A percentile compares a stretch with the other conserved stretches of the same genome.
These are phyloP conservation scores for Neostethus bicornis DNA, from an alignment of 2,797 vertebrate genomes.

Conservation along the genomic window DNA sequence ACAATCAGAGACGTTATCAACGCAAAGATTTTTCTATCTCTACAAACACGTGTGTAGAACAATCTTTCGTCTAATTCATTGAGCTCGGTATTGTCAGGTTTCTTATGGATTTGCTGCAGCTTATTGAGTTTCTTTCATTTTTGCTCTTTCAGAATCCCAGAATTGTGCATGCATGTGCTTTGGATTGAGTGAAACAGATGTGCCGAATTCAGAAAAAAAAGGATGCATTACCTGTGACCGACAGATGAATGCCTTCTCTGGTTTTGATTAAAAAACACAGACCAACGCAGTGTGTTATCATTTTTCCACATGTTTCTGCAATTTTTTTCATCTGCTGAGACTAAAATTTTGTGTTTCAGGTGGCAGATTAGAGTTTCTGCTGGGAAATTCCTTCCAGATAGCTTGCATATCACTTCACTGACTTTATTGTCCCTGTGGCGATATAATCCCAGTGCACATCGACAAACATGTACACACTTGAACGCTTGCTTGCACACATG, in stretches of 20 bases:
- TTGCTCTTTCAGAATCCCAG: slow-evolving; percentile 33
- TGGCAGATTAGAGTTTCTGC: slow-evolving; percentile 57
- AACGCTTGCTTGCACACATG: slow-evolving; percentile 33
- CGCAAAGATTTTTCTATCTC: background rate
- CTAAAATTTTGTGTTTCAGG: slow-evolving; percentile 51
- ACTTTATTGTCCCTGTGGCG: slow-evolving; percentile 64
- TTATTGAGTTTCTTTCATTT: slow-evolving; percentile 29
- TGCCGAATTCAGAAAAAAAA: slow-evolving; percentile 59
- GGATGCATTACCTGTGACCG: slow-evolving; percentile 59
- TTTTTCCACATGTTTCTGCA: slow-evolving; percentile 53
- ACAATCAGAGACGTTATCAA: slow-evolving; percentile 4
- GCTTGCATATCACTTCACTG: slow-evolving; percentile 60
- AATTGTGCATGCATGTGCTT: slow-evolving; percentile 34
- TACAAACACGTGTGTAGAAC: slow-evolving; percentile 8
- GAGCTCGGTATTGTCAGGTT: slow-evolving; percentile 31
- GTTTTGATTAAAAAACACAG: slow-evolving; percentile 37
- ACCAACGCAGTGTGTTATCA: slow-evolving; percentile 49
- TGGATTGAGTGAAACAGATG: slow-evolving; percentile 59
- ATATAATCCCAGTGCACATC: slow-evolving; percentile 59
- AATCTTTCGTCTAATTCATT: slow-evolving; percentile 21
- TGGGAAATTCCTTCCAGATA: slow-evolving; percentile 60
- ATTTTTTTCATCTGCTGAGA: slow-evolving; percentile 51
- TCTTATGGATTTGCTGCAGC: slow-evolving; percentile 27
- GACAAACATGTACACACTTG: slow-evolving; percentile 45
- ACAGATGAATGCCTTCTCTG: slow-evolving; percentile 55